These are phyloP conservation scores for Octodonta nipae DNA, from an alignment of 2,888 invertebrate genomes.

Conservation along the genomic window DNA sequence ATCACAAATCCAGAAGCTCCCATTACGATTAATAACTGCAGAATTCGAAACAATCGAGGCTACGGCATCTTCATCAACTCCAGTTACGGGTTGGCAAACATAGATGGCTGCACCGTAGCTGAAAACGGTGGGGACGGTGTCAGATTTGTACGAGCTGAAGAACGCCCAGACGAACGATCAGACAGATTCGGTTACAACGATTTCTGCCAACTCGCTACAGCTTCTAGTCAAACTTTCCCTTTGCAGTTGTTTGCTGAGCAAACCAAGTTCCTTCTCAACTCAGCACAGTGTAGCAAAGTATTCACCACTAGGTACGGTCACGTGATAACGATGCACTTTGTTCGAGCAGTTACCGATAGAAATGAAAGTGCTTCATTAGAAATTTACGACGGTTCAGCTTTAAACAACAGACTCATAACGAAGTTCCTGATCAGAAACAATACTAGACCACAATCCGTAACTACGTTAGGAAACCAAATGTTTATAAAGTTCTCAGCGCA, in stretches of 20 bases:
- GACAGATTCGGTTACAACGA: conserved; percentile 68
- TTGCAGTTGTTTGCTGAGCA: conserved; percentile 72
- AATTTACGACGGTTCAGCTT: conserved; percentile 64
- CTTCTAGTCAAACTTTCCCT: conserved; percentile 76
- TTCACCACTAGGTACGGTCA: conserved; percentile 67
- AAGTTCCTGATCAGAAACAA: conserved; percentile 65
- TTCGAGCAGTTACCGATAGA: conserved; percentile 63
- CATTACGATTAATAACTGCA: conserved; percentile 63
- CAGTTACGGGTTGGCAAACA: conserved; percentile 64
- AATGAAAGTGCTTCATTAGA: conserved; percentile 63
- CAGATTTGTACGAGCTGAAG: conserved; percentile 71
- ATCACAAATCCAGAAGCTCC: conserved; percentile 73
- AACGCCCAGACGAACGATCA: conserved; percentile 58
- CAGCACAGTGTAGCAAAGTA: conserved; percentile 64
- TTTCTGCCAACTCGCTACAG: conserved; percentile 66
- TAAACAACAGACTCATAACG: conserved; percentile 56
- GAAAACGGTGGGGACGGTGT: conserved; percentile 86
- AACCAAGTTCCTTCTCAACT: conserved; percentile 54
- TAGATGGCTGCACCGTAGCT: conserved; percentile 64
- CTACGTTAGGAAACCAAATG: conserved; percentile 66
- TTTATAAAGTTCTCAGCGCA: conserved; percentile 67
- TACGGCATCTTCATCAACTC: conserved; percentile 84
- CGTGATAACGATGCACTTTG: conserved; percentile 72
- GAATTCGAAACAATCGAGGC: conserved; percentile 72
- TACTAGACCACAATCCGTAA: conserved; percentile 78